Conservation (phyloP, 2,888 invertebrate genomes). For the Thera obeliscata region DNA sequence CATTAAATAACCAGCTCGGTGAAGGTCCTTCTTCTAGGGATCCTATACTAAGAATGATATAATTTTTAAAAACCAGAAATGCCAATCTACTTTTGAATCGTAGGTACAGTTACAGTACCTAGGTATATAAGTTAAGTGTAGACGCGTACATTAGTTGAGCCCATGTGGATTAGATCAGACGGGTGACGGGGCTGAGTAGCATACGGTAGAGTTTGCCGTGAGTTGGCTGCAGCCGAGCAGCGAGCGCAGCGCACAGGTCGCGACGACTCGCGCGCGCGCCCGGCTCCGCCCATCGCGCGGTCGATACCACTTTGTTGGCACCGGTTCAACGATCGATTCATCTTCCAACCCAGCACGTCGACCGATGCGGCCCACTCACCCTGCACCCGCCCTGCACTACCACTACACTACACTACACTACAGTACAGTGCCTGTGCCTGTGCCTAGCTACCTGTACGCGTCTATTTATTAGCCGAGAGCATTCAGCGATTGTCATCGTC, state of each 20-base stretch:
- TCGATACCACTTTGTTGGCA: constrained; percentile 35
- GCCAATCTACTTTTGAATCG: no score
- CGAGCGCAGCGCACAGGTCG: neutral
- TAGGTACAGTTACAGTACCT: no score
- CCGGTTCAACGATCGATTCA: constrained; percentile 48
- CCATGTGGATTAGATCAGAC: no score
- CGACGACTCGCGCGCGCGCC: neutral
- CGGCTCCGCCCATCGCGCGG: neutral
- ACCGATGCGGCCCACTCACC: constrained; percentile 38
- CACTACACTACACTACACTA: neutral
- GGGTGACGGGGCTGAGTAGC: no score
- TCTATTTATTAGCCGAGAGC: constrained; percentile 7
- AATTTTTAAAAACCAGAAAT: no score
- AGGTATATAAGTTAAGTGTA: no score
- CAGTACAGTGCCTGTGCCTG: no score
- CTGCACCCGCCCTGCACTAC: constrained; percentile 15
- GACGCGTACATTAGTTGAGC: no score
- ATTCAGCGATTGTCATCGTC: constrained; percentile 11
- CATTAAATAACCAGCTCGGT: no score
- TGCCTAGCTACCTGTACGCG: neutral
- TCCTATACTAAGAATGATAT: no score
- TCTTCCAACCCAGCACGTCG: constrained; percentile 41
- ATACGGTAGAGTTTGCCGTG: no score
- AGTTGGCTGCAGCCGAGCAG: neutral
- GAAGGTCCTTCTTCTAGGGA: no score